A percentile compares a stretch with the other conserved stretches of the same genome.
Conservation (phyloP, 2,113 vertebrate genomes). For the Caloenas nicobarica region DNA sequence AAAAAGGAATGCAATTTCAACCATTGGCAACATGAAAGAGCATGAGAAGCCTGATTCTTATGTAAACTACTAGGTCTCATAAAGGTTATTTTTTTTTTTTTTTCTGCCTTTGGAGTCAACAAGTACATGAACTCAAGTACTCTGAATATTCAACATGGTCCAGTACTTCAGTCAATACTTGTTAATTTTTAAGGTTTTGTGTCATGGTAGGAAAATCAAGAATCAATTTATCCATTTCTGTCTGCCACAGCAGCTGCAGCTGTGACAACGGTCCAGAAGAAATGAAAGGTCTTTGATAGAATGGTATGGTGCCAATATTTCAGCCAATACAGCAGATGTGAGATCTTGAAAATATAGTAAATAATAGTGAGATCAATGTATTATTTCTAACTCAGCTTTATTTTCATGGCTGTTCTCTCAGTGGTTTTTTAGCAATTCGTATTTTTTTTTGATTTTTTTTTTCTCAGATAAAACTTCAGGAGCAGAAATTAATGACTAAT, state of each 20-base stretch:
- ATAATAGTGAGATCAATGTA: background rate
- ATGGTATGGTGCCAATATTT: background rate
- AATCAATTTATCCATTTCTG: background rate
- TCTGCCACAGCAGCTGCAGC: background rate
- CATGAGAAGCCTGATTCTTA: background rate
- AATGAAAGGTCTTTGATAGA: background rate
- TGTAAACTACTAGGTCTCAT: background rate
- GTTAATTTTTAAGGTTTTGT: background rate
- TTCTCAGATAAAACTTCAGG: background rate
- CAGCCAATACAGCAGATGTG: fast-evolving
- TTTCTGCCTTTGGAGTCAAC: background rate
- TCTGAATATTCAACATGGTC: background rate
- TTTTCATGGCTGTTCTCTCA: background rate
- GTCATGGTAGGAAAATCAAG: background rate
- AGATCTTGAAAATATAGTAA: background rate
- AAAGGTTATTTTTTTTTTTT: background rate
- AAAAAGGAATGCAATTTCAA: background rate
- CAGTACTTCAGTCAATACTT: background rate
- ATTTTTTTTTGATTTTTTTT: background rate
- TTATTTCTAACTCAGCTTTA: background rate
- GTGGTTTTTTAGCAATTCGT: background rate
- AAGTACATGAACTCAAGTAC: background rate
- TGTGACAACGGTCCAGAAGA: background rate
- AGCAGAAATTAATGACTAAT: background rate
- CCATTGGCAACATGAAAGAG: background rate